These are phyloP conservation scores for Sylvia atricapilla DNA, from an alignment of 2,113 vertebrate genomes.

Conservation along the genomic window DNA sequence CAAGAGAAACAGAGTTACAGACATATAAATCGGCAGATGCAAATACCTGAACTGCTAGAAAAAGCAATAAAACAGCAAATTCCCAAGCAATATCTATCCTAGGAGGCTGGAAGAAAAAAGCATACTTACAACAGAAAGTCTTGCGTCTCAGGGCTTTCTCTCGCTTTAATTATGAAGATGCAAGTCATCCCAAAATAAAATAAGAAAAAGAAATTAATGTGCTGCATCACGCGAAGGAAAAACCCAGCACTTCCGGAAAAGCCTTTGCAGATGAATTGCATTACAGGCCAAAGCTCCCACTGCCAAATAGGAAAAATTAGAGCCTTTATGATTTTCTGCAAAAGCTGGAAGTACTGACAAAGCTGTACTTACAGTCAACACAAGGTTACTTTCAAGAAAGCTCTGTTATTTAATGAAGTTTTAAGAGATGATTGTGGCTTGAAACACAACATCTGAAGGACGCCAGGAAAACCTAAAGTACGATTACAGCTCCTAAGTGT, in stretches of 20 bases:
- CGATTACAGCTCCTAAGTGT: not conserved
- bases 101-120: not conserved
- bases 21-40: not conserved
- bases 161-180: conserved; percentile 56
- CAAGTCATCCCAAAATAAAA: conserved; percentile 63
- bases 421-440: not conserved
- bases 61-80: not conserved
- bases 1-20: not conserved
- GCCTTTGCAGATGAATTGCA: not conserved
- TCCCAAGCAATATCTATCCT: not conserved
- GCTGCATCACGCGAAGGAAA: not conserved
- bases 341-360: conserved; percentile 11
- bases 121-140: conserved; percentile 48
- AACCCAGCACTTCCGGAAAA: not conserved
- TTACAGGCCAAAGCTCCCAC: conserved; percentile 1
- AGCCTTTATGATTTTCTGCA: conserved; percentile 29
- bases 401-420: not conserved
- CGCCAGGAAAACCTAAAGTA: not conserved
- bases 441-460: not conserved
- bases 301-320: not conserved
- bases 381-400: not conserved
- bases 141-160: conserved; percentile 16
- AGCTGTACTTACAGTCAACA: not conserved
- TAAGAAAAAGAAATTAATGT: conserved; percentile 58
- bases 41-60: not conserved